Evolutionary conservation across 2,797 vertebrate species (phyloP), one percentile per base, ranked within the genome.

Genomic region (Chromobotia macracanthus): DNA sequence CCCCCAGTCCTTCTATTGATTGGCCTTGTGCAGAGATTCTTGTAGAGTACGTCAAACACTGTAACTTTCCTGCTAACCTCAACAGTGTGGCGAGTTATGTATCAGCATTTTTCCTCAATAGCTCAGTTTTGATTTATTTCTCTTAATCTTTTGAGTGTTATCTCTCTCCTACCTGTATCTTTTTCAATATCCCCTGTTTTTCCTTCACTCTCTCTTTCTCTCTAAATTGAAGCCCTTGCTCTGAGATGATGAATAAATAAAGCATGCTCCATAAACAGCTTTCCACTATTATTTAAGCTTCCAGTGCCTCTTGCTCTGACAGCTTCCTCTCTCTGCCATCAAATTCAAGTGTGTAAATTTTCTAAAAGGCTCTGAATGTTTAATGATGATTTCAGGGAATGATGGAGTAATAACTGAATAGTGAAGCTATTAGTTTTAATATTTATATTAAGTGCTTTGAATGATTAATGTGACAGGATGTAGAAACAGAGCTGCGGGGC

Each of bases 281-380:
- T 96, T 96, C 94, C 94, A 95, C 95, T 96, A 95, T 96, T 96
- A 96, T 97, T 96, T 96, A 96, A 96, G 95, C 94, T 94, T 93
- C 90, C 77, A 91, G 95, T 92, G 92, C 92, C 91, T 90, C 69
- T 87, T 87, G 84, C 92, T 94, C 94, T 94, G 95, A 95, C 96
- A 96, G 94, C 92, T 94, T 89, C 92, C 92, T 93, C 86, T 94
- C 94, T 87, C 90, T 80, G 90, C 94, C 96, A 96, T 96, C 96
- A 97, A 94, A 98, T 96, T 96, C 96, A 95, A 97, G 96, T 98
- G 97, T 97, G 96, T 99, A 98, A 97, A 99, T 98, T 98, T 99
- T 98, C 96, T 99, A 99, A 99, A 98, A 99, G 96, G 97, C 90
- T 95, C 95, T 99, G 96, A 99, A 99, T 98, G 95, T 99, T 99